Evolutionary conservation across 2,113 vertebrate genomes (phyloP).

Genomic region (Gnathonemus echidnorhynchus): DNA sequence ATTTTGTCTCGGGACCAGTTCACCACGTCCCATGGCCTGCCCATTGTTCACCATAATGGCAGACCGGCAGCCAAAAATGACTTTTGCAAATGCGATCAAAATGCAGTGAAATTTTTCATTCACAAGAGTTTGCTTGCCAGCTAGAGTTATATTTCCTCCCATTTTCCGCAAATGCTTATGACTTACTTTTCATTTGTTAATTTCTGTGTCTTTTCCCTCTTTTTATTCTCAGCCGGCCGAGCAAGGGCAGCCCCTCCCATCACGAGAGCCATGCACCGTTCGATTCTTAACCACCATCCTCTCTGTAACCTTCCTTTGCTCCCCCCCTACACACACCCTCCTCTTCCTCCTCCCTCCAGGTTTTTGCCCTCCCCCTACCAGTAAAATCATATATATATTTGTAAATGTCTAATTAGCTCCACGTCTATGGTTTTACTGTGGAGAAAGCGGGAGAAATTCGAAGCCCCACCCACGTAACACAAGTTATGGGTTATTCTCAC

Average conservation of each 20-base stretch:
- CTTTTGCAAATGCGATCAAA: background rate
- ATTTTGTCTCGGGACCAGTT: background rate
- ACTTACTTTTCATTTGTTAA: slow-evolving; percentile 31
- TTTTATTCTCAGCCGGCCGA: slow-evolving; percentile 65
- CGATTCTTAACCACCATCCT: slow-evolving; percentile 41
- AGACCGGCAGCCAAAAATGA: too few relatives aligned
- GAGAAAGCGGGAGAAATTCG: background rate
- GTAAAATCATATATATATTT: background rate
- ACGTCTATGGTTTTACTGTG: background rate
- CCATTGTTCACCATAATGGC: background rate
- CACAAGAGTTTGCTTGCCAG: background rate
- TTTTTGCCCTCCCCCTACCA: background rate
- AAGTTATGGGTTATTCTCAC: background rate
- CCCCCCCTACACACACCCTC: background rate
- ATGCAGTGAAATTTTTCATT: background rate
- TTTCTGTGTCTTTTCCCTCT: slow-evolving; percentile 41
- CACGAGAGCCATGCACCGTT: slow-evolving; percentile 75
- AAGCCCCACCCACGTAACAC: background rate
- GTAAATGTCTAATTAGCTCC: background rate
- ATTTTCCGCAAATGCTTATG: slow-evolving; percentile 24
- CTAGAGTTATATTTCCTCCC: background rate
- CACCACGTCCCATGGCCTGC: background rate
- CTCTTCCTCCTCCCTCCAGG: background rate
- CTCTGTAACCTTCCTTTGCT: background rate
- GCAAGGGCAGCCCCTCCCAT: slow-evolving; percentile 77